These are phyloP conservation scores for Lepus americanus DNA, from an alignment of 2,113 vertebrate species.

Conservation along the genomic window DNA sequence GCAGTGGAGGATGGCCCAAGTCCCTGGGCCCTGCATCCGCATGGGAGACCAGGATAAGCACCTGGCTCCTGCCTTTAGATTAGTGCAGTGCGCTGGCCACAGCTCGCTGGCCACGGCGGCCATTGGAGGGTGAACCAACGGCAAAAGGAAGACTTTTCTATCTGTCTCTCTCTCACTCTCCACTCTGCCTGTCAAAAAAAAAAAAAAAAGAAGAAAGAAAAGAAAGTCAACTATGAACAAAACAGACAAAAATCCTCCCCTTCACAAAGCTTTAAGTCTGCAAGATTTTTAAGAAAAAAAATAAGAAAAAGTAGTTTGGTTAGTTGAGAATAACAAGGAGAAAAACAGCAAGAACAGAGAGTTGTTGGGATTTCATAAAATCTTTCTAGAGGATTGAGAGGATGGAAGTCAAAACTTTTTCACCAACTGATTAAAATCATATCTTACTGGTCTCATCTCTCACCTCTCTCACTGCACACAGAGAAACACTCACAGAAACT, in stretches of 20 bases:
- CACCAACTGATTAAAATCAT: neutral
- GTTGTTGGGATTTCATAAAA: neutral
- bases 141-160: too few species aligned
- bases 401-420: neutral
- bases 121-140: too few species aligned
- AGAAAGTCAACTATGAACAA: neutral
- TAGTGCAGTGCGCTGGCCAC: too few species aligned
- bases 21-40: too few species aligned
- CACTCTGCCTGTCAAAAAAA: too few species aligned
- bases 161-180: too few species aligned
- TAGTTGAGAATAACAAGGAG: neutral
- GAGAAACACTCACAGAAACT: neutral
- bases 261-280: neutral
- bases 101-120: too few species aligned
- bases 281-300: neutral
- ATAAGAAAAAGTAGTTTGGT: neutral
- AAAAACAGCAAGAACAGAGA: neutral
- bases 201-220: too few species aligned
- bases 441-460: neutral
- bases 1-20: too few species aligned
- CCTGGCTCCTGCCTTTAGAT: too few species aligned
- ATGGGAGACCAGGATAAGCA: too few species aligned
- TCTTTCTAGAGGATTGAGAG: neutral
- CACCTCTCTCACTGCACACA: neutral
- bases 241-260: neutral